phyloP scores from a whole-genome alignment of 2,113 vertebrate genomes.

The Chiloscyllium plagiosum region DNA sequence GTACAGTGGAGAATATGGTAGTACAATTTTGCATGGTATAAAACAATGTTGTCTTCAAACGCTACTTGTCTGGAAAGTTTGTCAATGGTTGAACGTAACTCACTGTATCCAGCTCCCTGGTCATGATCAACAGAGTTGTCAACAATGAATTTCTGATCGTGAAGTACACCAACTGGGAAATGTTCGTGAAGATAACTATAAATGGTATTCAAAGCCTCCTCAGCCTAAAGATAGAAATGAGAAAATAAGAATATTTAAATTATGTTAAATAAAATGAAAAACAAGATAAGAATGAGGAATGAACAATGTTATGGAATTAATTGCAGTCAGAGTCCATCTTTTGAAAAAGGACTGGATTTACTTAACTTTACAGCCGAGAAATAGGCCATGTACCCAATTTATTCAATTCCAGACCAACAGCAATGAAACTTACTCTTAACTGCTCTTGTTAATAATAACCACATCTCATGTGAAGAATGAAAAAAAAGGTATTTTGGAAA shows the following conservation, averaged over 20 bases:
- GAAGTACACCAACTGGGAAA: neutral
- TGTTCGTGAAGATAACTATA: neutral
- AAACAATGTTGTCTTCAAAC: conserved; percentile 4
- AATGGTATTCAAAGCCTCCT: neutral
- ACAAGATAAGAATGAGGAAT: neutral
- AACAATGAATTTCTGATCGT: conserved; percentile 17
- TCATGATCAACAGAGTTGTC: conserved; percentile 23
- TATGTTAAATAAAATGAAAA: neutral
- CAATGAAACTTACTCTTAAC: no score
- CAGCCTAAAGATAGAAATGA: neutral
- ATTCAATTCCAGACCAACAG: neutral
- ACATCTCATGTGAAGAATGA: no score
- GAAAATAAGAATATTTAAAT: neutral
- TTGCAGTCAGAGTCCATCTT: neutral
- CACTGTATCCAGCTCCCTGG: neutral
- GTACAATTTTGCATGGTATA: neutral
- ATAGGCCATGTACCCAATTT: neutral
- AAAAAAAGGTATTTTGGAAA: neutral
- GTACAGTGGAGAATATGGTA: conserved; percentile 7
- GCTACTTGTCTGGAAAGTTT: neutral
- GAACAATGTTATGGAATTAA: neutral
- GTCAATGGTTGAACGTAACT: conserved; percentile 5
- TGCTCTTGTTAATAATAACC: no score
- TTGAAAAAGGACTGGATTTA: neutral
- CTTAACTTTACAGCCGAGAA: neutral